phyloP scores from a whole-genome alignment of 2,888 invertebrate genomes.

The Gari tellinella region DNA sequence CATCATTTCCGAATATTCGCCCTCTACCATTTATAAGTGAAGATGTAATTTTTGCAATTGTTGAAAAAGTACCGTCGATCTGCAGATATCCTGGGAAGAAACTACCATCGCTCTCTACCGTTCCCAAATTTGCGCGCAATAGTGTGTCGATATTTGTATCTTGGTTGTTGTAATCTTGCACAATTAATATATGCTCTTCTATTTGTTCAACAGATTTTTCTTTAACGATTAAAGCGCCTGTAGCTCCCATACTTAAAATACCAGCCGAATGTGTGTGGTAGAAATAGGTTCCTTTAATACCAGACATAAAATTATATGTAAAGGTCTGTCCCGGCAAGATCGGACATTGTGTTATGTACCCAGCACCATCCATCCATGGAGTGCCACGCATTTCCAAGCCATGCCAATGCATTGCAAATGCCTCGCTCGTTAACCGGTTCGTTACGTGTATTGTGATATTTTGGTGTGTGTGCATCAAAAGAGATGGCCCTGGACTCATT shows the following conservation, averaged over 20 bases:
- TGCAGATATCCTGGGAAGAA: neutral
- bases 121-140: neutral
- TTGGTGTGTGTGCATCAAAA: slow-evolving; percentile 68
- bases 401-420: slow-evolving; percentile 73
- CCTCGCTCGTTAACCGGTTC: slow-evolving; percentile 61
- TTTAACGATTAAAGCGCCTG: slow-evolving; percentile 61
- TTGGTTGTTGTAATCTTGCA: slow-evolving; percentile 62
- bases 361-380: slow-evolving; percentile 76
- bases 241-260: slow-evolving; percentile 59
- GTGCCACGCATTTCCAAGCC: slow-evolving; percentile 66
- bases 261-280: slow-evolving; percentile 66
- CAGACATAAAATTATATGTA: slow-evolving; percentile 62
- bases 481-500: slow-evolving; percentile 65
- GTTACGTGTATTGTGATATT: slow-evolving; percentile 60
- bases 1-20: slow-evolving; percentile 27
- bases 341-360: slow-evolving; percentile 73
- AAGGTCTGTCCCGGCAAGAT: slow-evolving; percentile 65
- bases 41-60: slow-evolving; percentile 39
- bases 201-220: slow-evolving; percentile 17
- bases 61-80: slow-evolving; percentile 30
- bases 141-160: neutral
- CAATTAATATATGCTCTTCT: slow-evolving; percentile 34
- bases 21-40: slow-evolving; percentile 71
- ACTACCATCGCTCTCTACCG: slow-evolving; percentile 6
- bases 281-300: slow-evolving; percentile 62